A percentile compares a stretch with the other conserved stretches of the same genome.
These are phyloP conservation scores for Ictalurus furcatus DNA, from an alignment of 2,113 vertebrate genomes.

Conservation along the genomic window DNA sequence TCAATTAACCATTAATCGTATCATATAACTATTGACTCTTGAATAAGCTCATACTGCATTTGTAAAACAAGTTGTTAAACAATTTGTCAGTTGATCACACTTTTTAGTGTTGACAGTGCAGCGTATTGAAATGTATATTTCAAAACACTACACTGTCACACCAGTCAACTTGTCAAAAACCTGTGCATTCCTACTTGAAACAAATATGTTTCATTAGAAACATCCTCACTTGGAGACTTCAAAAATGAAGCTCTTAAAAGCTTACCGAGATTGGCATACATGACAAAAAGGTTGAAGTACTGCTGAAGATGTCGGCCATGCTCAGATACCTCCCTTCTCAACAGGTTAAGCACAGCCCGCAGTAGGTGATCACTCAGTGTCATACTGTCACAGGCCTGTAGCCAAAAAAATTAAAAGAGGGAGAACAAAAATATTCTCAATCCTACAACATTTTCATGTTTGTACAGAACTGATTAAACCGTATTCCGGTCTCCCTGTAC, in stretches of 20 bases:
- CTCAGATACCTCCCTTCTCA: slow-evolving; percentile 95
- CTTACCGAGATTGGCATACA: slow-evolving; percentile 99
- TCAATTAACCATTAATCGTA: background rate
- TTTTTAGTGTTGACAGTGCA: background rate
- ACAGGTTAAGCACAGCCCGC: slow-evolving; percentile 92
- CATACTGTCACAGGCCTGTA: slow-evolving; percentile 91
- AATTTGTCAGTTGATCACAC: background rate
- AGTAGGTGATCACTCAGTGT: slow-evolving; percentile 95
- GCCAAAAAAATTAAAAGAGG: background rate
- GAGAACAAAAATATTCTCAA: background rate
- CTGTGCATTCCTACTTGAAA: background rate
- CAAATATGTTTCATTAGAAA: background rate
- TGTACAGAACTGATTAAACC: background rate
- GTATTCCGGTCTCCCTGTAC: background rate
- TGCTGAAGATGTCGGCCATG: slow-evolving; percentile 97
- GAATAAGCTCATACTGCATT: background rate
- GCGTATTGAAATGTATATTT: no score
- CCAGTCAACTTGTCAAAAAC: background rate
- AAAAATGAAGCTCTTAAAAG: background rate
- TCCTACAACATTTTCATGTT: background rate
- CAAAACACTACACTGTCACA: background rate
- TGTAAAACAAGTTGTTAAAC: background rate
- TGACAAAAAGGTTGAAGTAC: slow-evolving; percentile 99
- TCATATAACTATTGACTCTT: background rate
- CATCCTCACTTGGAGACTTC: background rate